Percentiles rank a stretch among this genome's conserved stretches.
These are phyloP conservation scores for Epistrophella euchroma DNA, from an alignment of 2,888 invertebrate species.

Conservation along the genomic window DNA sequence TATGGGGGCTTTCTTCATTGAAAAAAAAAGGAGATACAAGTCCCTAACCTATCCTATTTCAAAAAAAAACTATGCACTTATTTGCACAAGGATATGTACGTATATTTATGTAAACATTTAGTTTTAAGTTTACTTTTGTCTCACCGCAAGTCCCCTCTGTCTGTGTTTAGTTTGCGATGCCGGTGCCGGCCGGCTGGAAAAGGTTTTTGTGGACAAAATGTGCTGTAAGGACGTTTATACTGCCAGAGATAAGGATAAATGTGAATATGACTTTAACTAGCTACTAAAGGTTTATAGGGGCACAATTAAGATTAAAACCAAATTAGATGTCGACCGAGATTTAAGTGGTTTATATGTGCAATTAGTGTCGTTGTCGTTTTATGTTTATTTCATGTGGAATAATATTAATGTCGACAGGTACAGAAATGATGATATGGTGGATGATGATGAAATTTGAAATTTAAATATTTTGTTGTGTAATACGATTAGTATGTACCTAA, in stretches of 20 bases:
- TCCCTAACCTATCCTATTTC: conserved; percentile 15
- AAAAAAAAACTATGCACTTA: conserved; percentile 44
- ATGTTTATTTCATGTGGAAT: neutral
- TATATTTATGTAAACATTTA: neutral
- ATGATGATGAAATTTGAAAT: neutral
- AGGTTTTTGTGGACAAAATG: conserved; percentile 25
- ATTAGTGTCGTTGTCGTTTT: conserved; percentile 38
- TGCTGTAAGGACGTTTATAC: conserved; percentile 30
- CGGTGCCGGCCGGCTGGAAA: conserved; percentile 59
- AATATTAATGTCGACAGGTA: neutral
- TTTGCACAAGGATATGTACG: conserved; percentile 71
- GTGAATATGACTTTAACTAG: neutral
- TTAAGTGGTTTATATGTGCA: conserved; percentile 6
- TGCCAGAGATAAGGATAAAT: conserved; percentile 12
- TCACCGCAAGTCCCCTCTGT: conserved; percentile 44
- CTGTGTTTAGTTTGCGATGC: conserved; percentile 61
- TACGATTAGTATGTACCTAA: too few species aligned
- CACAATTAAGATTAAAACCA: conserved; percentile 60
- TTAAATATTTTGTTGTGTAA: neutral
- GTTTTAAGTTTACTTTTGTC: conserved; percentile 59
- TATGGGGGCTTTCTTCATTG: conserved; percentile 47
- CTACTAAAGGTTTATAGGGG: conserved; percentile 30
- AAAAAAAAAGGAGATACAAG: conserved; percentile 25
- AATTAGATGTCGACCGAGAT: conserved; percentile 58
- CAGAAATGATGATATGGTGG: too few species aligned